Conservation (phyloP, 2,113 vertebrate genomes). For the Gasterosteus nipponicus region DNA sequence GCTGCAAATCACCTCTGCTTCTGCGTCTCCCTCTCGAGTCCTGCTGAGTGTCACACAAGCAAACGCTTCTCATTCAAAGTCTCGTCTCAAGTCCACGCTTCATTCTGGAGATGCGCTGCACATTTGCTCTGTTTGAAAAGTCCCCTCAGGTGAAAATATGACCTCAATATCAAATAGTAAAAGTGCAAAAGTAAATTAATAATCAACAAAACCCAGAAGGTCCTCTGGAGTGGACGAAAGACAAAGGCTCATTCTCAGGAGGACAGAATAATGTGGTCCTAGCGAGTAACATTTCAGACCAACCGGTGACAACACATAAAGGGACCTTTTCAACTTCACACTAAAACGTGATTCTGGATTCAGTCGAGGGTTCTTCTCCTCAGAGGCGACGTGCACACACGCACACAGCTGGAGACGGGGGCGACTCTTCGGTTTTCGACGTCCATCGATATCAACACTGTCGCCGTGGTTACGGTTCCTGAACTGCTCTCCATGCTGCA, state of each 20-base stretch:
- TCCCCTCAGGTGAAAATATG: not conserved
- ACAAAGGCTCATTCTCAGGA: not conserved
- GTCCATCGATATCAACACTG: not conserved
- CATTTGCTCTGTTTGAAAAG: not conserved
- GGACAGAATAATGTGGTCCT: not conserved
- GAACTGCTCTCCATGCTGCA: not conserved
- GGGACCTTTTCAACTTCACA: not conserved
- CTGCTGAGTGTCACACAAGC: not conserved
- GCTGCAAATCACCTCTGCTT: slow-evolving; percentile 15
- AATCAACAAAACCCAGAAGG: not conserved
- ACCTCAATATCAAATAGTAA: not conserved
- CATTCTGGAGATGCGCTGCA: too few species aligned
- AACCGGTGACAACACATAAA: not conserved
- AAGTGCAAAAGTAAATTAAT: not conserved
- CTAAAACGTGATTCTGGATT: not conserved
- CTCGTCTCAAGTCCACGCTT: not conserved
- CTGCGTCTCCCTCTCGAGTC: not conserved
- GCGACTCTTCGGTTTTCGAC: too few species aligned
- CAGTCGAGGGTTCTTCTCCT: too few species aligned
- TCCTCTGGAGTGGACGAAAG: not conserved
- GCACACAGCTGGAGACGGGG: not conserved
- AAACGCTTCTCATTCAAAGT: not conserved
- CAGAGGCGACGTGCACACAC: too few species aligned
- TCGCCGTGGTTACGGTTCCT: too few species aligned
- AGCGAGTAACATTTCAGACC: not conserved